phyloP scores from a whole-genome alignment of 2,888 invertebrate genomes.

The Acleris emargana region DNA sequence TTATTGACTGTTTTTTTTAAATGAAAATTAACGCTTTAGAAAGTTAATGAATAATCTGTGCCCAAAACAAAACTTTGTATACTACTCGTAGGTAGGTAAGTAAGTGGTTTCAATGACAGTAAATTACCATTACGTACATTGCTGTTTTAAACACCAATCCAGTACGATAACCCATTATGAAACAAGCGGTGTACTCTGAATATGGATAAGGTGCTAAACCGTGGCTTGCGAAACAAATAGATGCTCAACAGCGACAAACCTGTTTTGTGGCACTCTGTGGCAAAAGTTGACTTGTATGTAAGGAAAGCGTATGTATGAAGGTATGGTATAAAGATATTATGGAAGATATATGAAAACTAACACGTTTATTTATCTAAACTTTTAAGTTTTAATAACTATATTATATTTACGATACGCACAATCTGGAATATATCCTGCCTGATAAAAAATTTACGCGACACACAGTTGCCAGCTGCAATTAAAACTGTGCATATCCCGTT shows the following conservation, averaged over 20 bases:
- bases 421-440: not conserved
- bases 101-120: no score
- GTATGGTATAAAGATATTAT: not conserved
- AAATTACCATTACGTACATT: no score
- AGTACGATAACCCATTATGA: no score
- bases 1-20: no score
- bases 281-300: not conserved
- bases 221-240: no score
- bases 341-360: not conserved
- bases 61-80: no score
- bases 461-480: constrained; percentile 18
- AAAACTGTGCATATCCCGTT: not conserved
- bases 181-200: no score
- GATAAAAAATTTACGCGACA: not conserved
- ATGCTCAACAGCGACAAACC: not conserved
- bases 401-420: not conserved
- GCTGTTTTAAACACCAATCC: no score
- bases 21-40: no score
- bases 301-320: not conserved
- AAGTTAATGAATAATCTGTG: no score
- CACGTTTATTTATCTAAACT: not conserved
- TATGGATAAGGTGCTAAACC: no score
- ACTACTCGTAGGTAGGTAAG: no score
- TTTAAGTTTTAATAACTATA: not conserved
- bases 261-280: constrained; percentile 16